phyloP scores from a whole-genome alignment of 2,888 invertebrate species.

The Lithophane semibrunnea region DNA sequence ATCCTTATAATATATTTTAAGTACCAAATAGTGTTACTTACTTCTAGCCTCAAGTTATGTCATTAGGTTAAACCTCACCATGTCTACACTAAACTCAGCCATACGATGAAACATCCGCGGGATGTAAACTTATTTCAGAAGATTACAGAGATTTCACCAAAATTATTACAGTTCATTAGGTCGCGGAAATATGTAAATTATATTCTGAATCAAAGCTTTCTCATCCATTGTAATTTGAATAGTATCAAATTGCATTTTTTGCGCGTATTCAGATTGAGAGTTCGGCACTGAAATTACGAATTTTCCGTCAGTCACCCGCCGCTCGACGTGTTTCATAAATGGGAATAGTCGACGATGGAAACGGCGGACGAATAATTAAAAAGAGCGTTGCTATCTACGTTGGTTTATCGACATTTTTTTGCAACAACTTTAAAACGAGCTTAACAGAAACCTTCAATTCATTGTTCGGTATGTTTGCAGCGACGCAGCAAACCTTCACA shows the following conservation, averaged over 20 bases:
- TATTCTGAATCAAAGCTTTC: slow-evolving; percentile 32
- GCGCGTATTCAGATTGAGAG: slow-evolving; percentile 44
- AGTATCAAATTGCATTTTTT: slow-evolving; percentile 52
- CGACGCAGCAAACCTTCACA: not conserved
- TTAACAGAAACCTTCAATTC: slow-evolving; percentile 6
- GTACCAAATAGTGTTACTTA: not conserved
- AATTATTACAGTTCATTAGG: slow-evolving; percentile 36
- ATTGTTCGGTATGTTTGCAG: slow-evolving; percentile 1
- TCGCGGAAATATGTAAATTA: slow-evolving; percentile 40
- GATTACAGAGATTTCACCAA: slow-evolving; percentile 13
- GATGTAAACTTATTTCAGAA: slow-evolving; percentile 19
- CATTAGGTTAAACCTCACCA: not conserved
- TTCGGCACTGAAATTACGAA: slow-evolving; percentile 44
- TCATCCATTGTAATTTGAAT: slow-evolving; percentile 41
- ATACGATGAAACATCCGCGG: not conserved
- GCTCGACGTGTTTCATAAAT: slow-evolving; percentile 53
- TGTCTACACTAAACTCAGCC: not conserved
- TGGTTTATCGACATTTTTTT: slow-evolving; percentile 14
- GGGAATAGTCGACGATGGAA: slow-evolving; percentile 52
- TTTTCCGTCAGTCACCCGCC: slow-evolving; percentile 31
- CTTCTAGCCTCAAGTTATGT: no score
- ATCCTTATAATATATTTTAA: not conserved
- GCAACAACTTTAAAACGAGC: slow-evolving; percentile 17
- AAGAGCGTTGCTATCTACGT: slow-evolving; percentile 31
- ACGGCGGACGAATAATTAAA: slow-evolving; percentile 56